phyloP scores from a whole-genome alignment of 2,113 vertebrate species.

The Hirundichthys speculiger region DNA sequence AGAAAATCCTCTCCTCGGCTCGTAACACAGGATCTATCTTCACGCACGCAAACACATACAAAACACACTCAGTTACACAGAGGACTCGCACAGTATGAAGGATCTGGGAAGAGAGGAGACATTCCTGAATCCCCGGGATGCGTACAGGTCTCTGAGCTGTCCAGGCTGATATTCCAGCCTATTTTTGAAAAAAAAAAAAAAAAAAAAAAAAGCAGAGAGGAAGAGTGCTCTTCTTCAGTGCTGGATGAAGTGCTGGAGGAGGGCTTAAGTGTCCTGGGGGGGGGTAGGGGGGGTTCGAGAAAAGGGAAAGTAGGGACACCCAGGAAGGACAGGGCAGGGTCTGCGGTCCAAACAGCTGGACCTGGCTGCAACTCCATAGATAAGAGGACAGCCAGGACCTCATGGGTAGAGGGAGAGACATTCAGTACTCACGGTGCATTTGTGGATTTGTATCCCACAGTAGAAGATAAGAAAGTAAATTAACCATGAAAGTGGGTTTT shows the following conservation, averaged over 20 bases:
- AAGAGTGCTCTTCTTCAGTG: conserved; percentile 50
- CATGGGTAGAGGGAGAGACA: not conserved
- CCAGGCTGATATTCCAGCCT: conserved; percentile 54
- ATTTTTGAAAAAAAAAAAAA: conserved; percentile 49
- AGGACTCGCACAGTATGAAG: conserved; percentile 53
- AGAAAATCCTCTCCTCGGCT: conserved; percentile 37
- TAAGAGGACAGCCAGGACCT: conserved; percentile 13
- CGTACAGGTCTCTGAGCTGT: conserved; percentile 62
- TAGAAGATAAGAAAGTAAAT: too few relatives aligned
- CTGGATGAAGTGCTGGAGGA: conserved; percentile 69
- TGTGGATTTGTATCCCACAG: not conserved
- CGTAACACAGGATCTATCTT: conserved; percentile 30
- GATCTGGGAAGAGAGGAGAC: conserved; percentile 55
- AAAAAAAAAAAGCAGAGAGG: conserved; percentile 33
- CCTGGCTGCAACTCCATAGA: conserved; percentile 60
- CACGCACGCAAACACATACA: conserved; percentile 25
- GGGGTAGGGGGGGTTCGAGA: conserved; percentile 31
- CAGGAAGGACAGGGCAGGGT: conserved; percentile 55
- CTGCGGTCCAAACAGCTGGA: conserved; percentile 76
- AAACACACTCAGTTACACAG: conserved; percentile 38
- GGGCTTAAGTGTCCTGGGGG: conserved; percentile 48
- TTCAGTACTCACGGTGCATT: not conserved
- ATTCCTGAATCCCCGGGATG: conserved; percentile 66
- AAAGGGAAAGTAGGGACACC: conserved; percentile 65
- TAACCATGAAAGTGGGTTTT: too few relatives aligned